phyloP scores from a whole-genome alignment of 2,113 vertebrate genomes.

The Serinus canaria region DNA sequence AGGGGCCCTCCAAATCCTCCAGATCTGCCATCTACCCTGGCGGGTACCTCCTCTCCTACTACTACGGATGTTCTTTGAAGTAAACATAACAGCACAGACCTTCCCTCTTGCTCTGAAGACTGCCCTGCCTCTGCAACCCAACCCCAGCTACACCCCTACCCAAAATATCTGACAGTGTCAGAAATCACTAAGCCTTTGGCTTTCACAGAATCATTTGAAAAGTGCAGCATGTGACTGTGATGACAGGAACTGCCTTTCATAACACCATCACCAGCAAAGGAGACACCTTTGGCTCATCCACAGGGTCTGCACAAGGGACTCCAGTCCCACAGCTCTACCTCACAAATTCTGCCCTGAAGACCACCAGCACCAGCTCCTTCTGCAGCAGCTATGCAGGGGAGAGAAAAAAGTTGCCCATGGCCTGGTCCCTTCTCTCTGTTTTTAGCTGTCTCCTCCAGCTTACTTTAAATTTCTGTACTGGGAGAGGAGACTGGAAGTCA shows the following conservation, averaged over 20 bases:
- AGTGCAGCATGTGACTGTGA: neutral
- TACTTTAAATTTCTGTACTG: neutral
- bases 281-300: neutral
- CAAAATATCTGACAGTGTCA: too few species aligned
- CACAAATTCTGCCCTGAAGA: neutral
- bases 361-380: neutral
- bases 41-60: neutral
- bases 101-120: neutral
- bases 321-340: neutral
- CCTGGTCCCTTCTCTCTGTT: neutral
- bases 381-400: neutral
- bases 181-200: neutral
- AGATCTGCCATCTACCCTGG: neutral
- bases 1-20: neutral
- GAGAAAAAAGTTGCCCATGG: neutral
- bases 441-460: neutral
- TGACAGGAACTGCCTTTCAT: neutral
- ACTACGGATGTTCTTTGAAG: neutral
- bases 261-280: neutral
- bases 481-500: neutral
- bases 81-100: neutral
- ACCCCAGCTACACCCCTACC: neutral
- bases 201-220: neutral
- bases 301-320: neutral
- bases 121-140: neutral